phyloP scores from a whole-genome alignment of 2,888 invertebrate species.

The Aphelenchoides bicaudatus region DNA sequence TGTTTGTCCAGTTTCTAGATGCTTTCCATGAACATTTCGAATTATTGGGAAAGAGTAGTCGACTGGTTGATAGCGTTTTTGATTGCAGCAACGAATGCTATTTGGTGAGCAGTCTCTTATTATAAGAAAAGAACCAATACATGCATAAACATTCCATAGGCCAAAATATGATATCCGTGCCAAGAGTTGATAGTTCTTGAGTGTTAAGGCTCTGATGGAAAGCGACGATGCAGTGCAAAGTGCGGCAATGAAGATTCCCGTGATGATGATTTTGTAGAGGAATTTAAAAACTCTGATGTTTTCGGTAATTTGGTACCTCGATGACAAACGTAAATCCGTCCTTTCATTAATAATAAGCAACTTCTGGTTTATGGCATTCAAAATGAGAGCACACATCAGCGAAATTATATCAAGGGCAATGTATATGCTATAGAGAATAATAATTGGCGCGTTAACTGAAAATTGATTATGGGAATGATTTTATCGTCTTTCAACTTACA shows the following conservation, averaged over 20 bases:
- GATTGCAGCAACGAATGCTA: neutral
- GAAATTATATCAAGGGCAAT: constrained; percentile 16
- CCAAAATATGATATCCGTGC: constrained; percentile 15
- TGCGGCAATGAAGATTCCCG: constrained; percentile 1
- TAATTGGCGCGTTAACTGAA: constrained; percentile 15
- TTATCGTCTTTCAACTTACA: constrained; percentile 16
- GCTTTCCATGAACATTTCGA: constrained; percentile 7
- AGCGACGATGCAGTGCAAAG: constrained; percentile 12
- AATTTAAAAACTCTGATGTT: constrained; percentile 13
- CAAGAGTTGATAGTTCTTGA: constrained; percentile 7
- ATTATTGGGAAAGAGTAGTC: constrained; percentile 6
- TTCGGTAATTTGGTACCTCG: constrained; percentile 11
- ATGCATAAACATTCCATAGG: constrained; percentile 9
- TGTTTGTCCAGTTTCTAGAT: neutral
- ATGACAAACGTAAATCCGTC: constrained; percentile 3
- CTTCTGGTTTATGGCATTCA: constrained; percentile 19
- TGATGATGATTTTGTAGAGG: neutral
- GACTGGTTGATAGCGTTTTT: neutral
- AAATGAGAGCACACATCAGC: constrained; percentile 8
- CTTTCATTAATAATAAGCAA: constrained; percentile 1
- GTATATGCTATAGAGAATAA: constrained; percentile 12
- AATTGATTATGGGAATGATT: neutral
- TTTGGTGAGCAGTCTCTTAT: constrained; percentile 6
- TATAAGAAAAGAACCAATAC: neutral
- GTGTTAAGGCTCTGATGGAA: constrained; percentile 4